Conservation (phyloP, 2,113 vertebrate genomes). For the Camelus bactrianus region DNA sequence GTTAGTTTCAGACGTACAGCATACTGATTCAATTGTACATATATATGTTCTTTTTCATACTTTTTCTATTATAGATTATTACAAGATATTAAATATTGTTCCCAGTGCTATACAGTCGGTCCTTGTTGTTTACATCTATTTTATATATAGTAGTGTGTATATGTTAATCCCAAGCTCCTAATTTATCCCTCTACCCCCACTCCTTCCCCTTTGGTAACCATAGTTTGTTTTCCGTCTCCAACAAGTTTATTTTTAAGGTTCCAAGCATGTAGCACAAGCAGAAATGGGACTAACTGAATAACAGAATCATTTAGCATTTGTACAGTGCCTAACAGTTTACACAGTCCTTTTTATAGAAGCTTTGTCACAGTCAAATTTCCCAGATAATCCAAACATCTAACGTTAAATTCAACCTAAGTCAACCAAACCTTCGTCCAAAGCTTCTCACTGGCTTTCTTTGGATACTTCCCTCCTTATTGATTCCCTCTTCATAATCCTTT, state of each 20-base stretch:
- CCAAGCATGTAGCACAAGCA: neutral
- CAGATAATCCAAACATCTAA: neutral
- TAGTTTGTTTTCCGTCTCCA: neutral
- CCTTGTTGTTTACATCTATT: too few species aligned
- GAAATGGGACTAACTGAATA: neutral
- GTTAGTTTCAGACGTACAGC: too few species aligned
- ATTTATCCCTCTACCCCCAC: too few species aligned
- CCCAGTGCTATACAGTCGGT: too few species aligned
- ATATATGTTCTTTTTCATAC: too few species aligned
- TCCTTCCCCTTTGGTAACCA: too few species aligned
- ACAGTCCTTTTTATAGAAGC: neutral
- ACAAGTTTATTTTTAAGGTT: conserved; percentile 23
- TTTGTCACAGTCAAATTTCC: neutral
- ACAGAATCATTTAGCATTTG: neutral
- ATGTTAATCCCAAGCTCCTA: too few species aligned
- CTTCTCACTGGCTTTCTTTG: neutral
- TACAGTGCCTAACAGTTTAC: neutral
- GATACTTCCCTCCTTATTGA: neutral
- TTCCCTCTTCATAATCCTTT: neutral
- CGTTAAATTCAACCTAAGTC: neutral
- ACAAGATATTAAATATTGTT: too few species aligned
- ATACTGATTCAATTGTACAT: too few species aligned
- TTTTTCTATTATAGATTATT: too few species aligned
- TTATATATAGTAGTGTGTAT: too few species aligned
- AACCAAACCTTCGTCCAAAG: neutral